Evolutionary conservation across 1,140 invertebrate species (phyloP).

Genomic region (Luehdorfia chinensis): DNA sequence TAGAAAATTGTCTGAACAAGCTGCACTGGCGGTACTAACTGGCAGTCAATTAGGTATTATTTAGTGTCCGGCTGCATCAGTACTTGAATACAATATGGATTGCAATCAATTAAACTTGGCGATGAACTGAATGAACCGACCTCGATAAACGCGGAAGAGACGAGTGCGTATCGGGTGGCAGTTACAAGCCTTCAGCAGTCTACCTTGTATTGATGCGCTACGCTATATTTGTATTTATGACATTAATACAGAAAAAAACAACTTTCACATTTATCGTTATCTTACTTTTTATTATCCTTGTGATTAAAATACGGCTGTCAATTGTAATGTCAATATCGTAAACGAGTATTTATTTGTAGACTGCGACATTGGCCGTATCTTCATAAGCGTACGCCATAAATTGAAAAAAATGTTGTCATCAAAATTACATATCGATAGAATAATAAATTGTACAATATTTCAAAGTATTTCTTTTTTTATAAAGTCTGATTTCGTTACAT

Average conservation of each 20-base stretch:
- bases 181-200: constrained; percentile 10
- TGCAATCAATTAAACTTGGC: constrained; percentile 43
- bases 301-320: background rate
- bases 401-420: too few species aligned
- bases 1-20: too few species aligned
- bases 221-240: too few species aligned
- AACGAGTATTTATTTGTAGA: too few species aligned
- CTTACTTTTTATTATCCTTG: constrained; percentile 7
- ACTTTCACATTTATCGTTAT: constrained; percentile 11
- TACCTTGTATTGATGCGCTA: background rate
- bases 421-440: too few species aligned
- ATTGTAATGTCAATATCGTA: too few species aligned
- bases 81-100: constrained; percentile 16
- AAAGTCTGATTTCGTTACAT: too few species aligned
- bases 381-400: too few species aligned
- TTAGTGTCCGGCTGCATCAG: background rate
- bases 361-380: too few species aligned
- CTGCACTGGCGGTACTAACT: too few species aligned
- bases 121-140: constrained; percentile 51
- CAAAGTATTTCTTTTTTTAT: too few species aligned
- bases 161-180: constrained; percentile 9
- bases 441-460: too few species aligned
- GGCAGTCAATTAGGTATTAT: background rate
- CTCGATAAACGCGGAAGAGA: constrained; percentile 58
- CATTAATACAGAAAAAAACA: background rate